Evolutionary conservation across 2,888 invertebrate species (phyloP).

Genomic region (Sphinx pinastri): DNA sequence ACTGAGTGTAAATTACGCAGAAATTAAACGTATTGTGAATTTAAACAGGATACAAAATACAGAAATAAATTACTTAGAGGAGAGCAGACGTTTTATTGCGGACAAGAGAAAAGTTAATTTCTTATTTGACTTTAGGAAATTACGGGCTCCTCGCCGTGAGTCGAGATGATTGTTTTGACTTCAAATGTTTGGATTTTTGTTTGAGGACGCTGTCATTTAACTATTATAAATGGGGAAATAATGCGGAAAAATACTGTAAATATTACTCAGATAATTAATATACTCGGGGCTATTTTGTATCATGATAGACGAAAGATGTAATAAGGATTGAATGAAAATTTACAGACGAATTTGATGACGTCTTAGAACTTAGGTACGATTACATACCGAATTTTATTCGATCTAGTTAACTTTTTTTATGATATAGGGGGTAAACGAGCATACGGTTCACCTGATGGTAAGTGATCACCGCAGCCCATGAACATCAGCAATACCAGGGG

Average conservation of each 20-base stretch:
- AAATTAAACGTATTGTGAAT: constrained; percentile 47
- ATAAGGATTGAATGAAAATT: too few relatives aligned
- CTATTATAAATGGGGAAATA: background rate
- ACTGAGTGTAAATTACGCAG: constrained; percentile 62
- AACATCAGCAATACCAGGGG: too few relatives aligned
- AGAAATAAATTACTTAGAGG: constrained; percentile 16
- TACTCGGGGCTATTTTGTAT: background rate
- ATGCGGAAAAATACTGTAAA: background rate
- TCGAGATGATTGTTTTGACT: constrained; percentile 10
- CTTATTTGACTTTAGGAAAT: constrained; percentile 22
- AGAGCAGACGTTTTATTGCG: constrained; percentile 15
- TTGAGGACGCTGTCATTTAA: constrained; percentile 4
- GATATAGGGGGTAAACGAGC: too few relatives aligned
- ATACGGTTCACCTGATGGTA: too few relatives aligned
- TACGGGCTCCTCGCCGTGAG: constrained; percentile 8
- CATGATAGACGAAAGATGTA: background rate
- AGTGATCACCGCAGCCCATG: too few relatives aligned
- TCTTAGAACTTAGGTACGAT: too few relatives aligned
- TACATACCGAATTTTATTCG: too few relatives aligned
- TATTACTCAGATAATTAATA: background rate
- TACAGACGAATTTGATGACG: too few relatives aligned
- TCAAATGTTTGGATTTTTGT: constrained; percentile 9
- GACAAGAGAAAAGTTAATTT: constrained; percentile 22
- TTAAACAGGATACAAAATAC: constrained; percentile 28
- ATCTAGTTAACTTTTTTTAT: too few relatives aligned